Conservation (phyloP, 2,888 invertebrate genomes). For the Leistus spinibarbis region DNA sequence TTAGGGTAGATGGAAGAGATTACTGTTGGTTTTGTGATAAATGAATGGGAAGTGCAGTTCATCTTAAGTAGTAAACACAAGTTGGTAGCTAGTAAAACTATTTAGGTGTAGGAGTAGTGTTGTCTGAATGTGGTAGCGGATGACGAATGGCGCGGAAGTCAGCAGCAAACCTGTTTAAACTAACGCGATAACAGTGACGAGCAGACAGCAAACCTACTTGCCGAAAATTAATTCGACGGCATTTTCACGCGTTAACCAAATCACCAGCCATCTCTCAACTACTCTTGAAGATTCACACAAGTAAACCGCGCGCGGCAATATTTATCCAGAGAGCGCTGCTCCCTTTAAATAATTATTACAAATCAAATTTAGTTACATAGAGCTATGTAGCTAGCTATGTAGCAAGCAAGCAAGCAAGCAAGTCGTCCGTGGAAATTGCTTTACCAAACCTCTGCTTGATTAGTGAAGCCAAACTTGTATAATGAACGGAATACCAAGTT, state of each 20-base stretch:
- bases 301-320: neutral
- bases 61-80: neutral
- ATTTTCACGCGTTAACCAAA: neutral
- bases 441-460: slow-evolving; percentile 35
- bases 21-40: neutral
- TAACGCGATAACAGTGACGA: neutral
- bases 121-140: neutral
- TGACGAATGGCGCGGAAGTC: neutral
- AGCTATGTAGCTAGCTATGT: slow-evolving; percentile 2
- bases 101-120: neutral
- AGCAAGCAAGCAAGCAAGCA: slow-evolving; percentile 13
- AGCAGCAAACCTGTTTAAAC: neutral
- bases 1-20: neutral
- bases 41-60: neutral
- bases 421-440: slow-evolving; percentile 21
- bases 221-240: neutral
- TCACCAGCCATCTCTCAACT: neutral
- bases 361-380: slow-evolving; percentile 38
- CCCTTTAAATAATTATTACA: slow-evolving; percentile 37
- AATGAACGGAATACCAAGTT: slow-evolving; percentile 39
- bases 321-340: neutral
- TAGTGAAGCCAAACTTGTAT: slow-evolving; percentile 39
- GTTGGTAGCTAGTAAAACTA: neutral
- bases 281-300: neutral
- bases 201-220: neutral